These are phyloP conservation scores for Cirrhinus mrigala DNA, from an alignment of 2,797 vertebrate species.

Conservation along the genomic window DNA sequence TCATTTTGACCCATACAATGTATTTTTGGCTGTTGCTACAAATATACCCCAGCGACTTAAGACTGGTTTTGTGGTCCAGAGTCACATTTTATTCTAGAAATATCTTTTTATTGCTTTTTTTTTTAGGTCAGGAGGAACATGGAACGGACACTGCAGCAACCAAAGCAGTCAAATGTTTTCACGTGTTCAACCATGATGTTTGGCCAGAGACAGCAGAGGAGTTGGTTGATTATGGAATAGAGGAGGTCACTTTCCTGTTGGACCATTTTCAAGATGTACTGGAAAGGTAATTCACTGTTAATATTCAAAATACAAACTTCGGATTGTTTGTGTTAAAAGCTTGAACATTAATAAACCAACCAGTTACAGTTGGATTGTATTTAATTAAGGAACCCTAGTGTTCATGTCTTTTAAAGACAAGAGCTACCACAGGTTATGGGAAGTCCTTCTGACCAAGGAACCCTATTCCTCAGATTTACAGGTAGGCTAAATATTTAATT, in stretches of 20 bases:
- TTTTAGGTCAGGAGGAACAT: conserved; percentile 10
- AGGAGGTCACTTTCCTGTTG: not conserved
- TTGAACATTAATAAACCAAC: not conserved
- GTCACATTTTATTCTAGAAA: not conserved
- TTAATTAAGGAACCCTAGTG: not conserved
- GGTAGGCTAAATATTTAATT: not conserved
- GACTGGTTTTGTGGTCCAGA: too few species aligned
- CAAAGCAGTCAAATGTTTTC: not conserved
- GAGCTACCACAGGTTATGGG: conserved; percentile 9
- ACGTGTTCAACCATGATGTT: conserved; percentile 4
- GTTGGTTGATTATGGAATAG: conserved; percentile 9
- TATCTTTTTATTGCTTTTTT: not conserved
- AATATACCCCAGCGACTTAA: too few species aligned
- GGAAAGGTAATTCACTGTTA: not conserved
- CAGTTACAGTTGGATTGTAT: not conserved
- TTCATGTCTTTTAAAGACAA: conserved; percentile 21
- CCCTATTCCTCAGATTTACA: not conserved
- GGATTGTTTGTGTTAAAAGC: not conserved
- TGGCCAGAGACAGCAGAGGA: not conserved
- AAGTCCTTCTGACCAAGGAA: conserved; percentile 5
- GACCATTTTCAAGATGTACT: not conserved
- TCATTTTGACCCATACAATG: too few species aligned
- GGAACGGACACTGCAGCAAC: conserved; percentile 20
- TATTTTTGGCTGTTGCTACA: too few species aligned
- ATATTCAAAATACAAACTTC: not conserved